Evolutionary conservation across 1,140 invertebrate species (phyloP).

Genomic region (Panagrolaimus sp.): DNA sequence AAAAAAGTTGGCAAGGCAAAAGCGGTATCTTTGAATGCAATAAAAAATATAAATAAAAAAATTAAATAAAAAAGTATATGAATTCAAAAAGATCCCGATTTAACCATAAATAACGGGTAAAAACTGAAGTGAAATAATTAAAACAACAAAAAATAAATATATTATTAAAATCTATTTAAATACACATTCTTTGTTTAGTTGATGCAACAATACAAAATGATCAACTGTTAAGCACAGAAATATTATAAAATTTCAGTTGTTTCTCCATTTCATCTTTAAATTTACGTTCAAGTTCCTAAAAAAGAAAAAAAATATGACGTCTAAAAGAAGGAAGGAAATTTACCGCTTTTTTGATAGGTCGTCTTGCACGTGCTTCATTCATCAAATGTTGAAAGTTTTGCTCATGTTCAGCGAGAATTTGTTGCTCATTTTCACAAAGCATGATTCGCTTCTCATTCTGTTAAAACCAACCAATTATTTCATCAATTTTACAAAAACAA

Average conservation of each 20-base stretch:
- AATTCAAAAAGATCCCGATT: too few species aligned
- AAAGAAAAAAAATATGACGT: constrained; percentile 13
- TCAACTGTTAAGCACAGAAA: neutral
- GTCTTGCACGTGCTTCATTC: constrained; percentile 79
- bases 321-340: constrained; percentile 18
- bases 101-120: too few species aligned
- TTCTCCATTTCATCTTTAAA: constrained; percentile 20
- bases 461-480: constrained; percentile 26
- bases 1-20: too few species aligned
- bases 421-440: constrained; percentile 88
- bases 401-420: constrained; percentile 86
- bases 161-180: too few species aligned
- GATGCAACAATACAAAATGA: too few species aligned
- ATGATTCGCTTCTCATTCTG: constrained; percentile 72
- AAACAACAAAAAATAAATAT: too few species aligned
- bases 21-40: too few species aligned
- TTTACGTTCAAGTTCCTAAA: constrained; percentile 25
- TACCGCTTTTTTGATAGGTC: constrained; percentile 87
- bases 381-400: constrained; percentile 79
- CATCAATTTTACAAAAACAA: neutral
- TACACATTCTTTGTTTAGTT: too few species aligned
- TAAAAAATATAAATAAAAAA: too few species aligned
- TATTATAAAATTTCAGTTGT: constrained; percentile 17
- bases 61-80: too few species aligned
- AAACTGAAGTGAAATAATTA: too few species aligned